These are phyloP conservation scores for Drosophila teissieri DNA, from an alignment of 1,140 invertebrate species.

Conservation along the genomic window DNA sequence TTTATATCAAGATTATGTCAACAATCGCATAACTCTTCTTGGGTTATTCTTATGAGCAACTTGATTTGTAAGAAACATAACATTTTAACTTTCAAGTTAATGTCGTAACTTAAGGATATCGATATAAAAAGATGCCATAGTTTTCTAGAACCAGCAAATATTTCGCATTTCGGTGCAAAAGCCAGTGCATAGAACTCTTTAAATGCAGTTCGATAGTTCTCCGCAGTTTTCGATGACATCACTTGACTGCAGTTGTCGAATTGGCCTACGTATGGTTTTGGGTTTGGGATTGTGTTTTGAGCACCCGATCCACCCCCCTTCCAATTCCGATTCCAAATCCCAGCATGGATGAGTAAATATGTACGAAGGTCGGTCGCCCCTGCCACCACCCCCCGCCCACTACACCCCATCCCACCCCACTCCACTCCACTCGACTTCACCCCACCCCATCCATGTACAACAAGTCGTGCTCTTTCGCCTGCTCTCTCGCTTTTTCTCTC, in stretches of 20 bases:
- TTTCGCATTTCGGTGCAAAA: constrained; percentile 7
- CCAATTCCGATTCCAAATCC: constrained; percentile 44
- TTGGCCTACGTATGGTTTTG: constrained; percentile 46
- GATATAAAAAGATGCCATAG: too few species aligned
- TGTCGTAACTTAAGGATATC: too few species aligned
- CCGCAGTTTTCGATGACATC: constrained; percentile 36
- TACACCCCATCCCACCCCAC: constrained; percentile 36
- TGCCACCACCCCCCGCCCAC: neutral
- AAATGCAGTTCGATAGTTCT: constrained; percentile 34
- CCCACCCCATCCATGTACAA: constrained; percentile 54
- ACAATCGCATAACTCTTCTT: too few species aligned
- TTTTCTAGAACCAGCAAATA: neutral
- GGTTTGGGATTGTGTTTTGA: constrained; percentile 38
- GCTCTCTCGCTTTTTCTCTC: constrained; percentile 51
- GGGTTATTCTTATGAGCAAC: too few species aligned
- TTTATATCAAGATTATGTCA: too few species aligned
- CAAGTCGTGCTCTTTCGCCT: constrained; percentile 65
- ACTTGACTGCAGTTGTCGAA: constrained; percentile 36
- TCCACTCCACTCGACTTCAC: constrained; percentile 37
- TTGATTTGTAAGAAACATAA: too few species aligned
- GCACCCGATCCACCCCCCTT: constrained; percentile 12
- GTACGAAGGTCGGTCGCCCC: constrained; percentile 43
- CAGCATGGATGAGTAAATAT: constrained; percentile 71
- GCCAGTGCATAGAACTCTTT: constrained; percentile 6
- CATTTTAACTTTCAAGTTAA: neutral